Evolutionary conservation across 2,888 invertebrate genomes (phyloP), one percentile per base, ranked within the genome.

Genomic region (Volucella bombylans): DNA sequence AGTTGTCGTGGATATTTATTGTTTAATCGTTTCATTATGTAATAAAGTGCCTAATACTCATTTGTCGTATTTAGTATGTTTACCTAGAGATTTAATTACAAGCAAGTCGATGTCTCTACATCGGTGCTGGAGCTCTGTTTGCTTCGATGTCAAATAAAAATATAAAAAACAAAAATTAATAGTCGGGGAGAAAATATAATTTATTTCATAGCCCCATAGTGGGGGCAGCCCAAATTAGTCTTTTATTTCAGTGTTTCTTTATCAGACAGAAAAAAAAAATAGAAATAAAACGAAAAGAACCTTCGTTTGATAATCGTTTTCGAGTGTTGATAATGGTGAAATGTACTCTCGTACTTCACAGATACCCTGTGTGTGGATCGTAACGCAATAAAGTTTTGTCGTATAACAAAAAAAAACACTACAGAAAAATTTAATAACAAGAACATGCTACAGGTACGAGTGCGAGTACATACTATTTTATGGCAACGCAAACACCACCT

Each of bases 401-500:
- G 67, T 57, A 15, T 4, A 31, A 41, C 8, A 65, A 43, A 41
- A 65, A 65, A 31, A 50, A 65, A 23, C 10, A 11, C 57, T 4
- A 15, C 57, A 15, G 52, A 72, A 50, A 31, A 31, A 4, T 31
- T 31, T 11, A 65, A 18, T 65, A 43, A 59, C 57, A 59, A 59
- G 50, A 76, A 61, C 74, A 67, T 67, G 43, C 43, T 18, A 62
- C n/a, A 61, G 41, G 41, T 65, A 72, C 39, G 14, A n/a, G 8
- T 45, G 71, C 59, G 41, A 31, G 31, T 31, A 31, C 43, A 54
- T 55, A 68, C 62, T 76, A 59, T 82, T 82, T 78, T 82, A 79
- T 82, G 79, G 79, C 68, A 52, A 64, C 49, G 62, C 62, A 69
- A 77, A 62, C 41, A 77, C 62, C 73, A 82, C 72, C 73, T 73